These are phyloP conservation scores for Carollia perspicillata DNA, from an alignment of 2,113 vertebrate species.

Conservation along the genomic window DNA sequence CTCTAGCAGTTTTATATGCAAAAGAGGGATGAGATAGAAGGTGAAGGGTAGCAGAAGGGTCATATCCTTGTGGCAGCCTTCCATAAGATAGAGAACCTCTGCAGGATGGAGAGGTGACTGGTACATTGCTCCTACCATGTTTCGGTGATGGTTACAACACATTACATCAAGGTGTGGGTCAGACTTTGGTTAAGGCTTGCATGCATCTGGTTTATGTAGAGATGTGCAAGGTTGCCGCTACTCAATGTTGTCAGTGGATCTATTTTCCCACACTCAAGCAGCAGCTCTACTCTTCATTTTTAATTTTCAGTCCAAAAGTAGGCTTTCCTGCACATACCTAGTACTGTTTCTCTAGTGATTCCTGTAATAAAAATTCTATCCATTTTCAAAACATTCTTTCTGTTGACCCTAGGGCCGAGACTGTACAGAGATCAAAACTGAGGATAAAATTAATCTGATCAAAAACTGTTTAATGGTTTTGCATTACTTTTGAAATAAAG, in stretches of 20 bases:
- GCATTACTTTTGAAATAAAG: not conserved
- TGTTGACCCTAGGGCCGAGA: not conserved
- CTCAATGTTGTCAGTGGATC: not conserved
- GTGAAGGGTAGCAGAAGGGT: not conserved
- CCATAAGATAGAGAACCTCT: not conserved
- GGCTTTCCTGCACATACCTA: not conserved
- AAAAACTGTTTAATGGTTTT: not conserved
- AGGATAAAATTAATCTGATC: not conserved
- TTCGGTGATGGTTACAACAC: not conserved
- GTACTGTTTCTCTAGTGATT: not conserved
- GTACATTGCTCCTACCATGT: not conserved
- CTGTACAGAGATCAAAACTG: not conserved
- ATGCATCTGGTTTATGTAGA: not conserved
- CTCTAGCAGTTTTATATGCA: not conserved
- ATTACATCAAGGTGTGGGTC: not conserved
- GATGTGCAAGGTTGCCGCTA: not conserved
- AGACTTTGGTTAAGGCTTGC: not conserved
- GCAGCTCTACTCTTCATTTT: not conserved
- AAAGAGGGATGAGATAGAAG: not conserved
- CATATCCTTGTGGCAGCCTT: not conserved
- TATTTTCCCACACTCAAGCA: not conserved
- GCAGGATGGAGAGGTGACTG: not conserved
- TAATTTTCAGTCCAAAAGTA: not conserved
- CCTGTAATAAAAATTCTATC: not conserved
- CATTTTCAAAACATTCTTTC: not conserved